phyloP scores from a whole-genome alignment of 2,888 invertebrate genomes.

The Phania funesta region DNA sequence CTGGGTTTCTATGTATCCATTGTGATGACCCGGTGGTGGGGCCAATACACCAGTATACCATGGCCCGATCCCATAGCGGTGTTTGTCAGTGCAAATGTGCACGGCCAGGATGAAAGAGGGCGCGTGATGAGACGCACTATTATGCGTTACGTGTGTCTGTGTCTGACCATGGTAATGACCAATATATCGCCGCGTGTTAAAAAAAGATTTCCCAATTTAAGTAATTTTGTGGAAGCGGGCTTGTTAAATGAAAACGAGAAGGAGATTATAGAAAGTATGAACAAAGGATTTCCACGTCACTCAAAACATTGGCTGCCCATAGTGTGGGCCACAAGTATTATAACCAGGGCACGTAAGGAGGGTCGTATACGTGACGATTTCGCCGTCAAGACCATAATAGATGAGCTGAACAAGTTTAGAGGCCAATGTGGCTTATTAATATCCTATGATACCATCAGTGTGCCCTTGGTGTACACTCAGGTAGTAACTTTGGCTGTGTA shows the following conservation, averaged over 20 bases:
- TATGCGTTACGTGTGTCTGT: slow-evolving; percentile 91
- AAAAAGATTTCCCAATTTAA: slow-evolving; percentile 91
- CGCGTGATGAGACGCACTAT: slow-evolving; percentile 91
- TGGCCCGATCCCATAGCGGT: slow-evolving; percentile 93
- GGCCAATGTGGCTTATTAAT: slow-evolving; percentile 88
- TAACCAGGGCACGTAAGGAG: slow-evolving; percentile 93
- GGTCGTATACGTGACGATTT: slow-evolving; percentile 94
- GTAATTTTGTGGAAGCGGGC: slow-evolving; percentile 92
- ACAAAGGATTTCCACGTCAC: slow-evolving; percentile 90
- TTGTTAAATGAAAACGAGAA: slow-evolving; percentile 90
- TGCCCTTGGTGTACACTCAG: slow-evolving; percentile 92
- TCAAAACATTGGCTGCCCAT: slow-evolving; percentile 95
- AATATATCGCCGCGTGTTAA: slow-evolving; percentile 94
- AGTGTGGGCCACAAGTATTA: slow-evolving; percentile 94
- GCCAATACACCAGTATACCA: slow-evolving; percentile 90
- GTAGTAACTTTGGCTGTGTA: slow-evolving; percentile 94
- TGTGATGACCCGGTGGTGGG: slow-evolving; percentile 97
- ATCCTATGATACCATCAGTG: slow-evolving; percentile 88
- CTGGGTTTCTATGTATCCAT: slow-evolving; percentile 96
- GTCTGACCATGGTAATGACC: slow-evolving; percentile 92
- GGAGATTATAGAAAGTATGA: slow-evolving; percentile 88
- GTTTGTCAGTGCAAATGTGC: slow-evolving; percentile 91
- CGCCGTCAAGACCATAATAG: slow-evolving; percentile 94
- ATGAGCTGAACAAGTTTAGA: slow-evolving; percentile 92
- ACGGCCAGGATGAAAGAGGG: slow-evolving; percentile 92